These are phyloP conservation scores for Aphidoletes aphidimyza DNA, from an alignment of 2,888 invertebrate genomes.

Conservation along the genomic window DNA sequence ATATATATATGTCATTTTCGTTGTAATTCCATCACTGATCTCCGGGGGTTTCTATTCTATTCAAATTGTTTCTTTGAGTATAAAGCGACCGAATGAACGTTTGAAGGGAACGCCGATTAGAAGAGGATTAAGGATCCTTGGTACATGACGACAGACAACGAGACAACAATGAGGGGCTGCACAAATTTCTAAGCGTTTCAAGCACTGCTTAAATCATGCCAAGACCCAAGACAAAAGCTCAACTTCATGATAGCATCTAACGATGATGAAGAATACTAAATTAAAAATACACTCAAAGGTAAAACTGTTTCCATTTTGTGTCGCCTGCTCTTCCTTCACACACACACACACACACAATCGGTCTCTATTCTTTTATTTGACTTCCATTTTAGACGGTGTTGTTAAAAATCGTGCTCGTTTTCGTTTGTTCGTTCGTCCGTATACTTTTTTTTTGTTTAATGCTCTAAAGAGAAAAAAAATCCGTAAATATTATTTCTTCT, in stretches of 20 bases:
- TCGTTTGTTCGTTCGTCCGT: not conserved
- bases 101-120: too few relatives aligned
- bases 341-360: not conserved
- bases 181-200: not conserved
- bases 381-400: not conserved
- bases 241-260: not conserved
- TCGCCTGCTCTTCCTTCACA: too few relatives aligned
- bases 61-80: not conserved
- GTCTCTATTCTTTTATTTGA: not conserved
- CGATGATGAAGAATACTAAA: not conserved
- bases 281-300: not conserved
- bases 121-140: not conserved
- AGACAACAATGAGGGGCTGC: too few relatives aligned
- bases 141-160: too few relatives aligned
- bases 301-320: conserved; percentile 16
- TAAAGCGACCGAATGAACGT: not conserved
- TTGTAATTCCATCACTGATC: not conserved
- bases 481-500: not conserved
- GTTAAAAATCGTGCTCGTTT: too few relatives aligned
- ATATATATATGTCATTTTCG: not conserved
- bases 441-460: too few relatives aligned
- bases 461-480: not conserved
- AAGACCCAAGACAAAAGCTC: not conserved
- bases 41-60: not conserved
- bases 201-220: not conserved